Conservation (phyloP, 2,797 vertebrate species). For the Tolypeutes matacus region DNA sequence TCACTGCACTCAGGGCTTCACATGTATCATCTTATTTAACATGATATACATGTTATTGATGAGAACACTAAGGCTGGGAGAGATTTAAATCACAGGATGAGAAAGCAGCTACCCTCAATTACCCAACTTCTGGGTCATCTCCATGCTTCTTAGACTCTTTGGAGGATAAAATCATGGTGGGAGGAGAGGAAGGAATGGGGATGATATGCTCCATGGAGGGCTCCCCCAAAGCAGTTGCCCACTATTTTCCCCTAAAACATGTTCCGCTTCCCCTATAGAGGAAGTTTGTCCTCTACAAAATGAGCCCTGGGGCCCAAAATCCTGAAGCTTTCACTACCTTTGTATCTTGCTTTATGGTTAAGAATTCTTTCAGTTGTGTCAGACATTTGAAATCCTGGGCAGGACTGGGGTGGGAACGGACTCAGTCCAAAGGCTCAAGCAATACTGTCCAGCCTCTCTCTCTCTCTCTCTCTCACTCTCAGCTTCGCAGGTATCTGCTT, state of each 20-base stretch:
- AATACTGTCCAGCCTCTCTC: background rate
- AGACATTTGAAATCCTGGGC: background rate
- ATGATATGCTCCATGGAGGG: background rate
- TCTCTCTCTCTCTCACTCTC: background rate
- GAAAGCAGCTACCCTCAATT: background rate
- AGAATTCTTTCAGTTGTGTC: background rate
- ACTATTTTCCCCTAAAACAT: background rate
- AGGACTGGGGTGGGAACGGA: background rate
- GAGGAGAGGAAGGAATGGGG: background rate
- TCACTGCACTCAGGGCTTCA: background rate
- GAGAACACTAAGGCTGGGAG: background rate
- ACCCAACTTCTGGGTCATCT: background rate
- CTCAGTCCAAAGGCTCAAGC: background rate
- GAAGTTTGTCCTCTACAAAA: background rate
- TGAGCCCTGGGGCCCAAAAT: background rate
- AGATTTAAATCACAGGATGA: background rate
- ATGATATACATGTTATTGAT: background rate
- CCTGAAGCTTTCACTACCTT: background rate
- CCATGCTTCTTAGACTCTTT: background rate
- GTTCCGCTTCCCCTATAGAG: background rate
- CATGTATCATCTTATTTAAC: background rate
- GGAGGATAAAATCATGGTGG: background rate
- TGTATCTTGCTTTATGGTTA: background rate
- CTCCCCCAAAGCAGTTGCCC: background rate
- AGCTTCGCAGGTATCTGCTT: background rate